Evolutionary conservation across 2,797 vertebrate species (phyloP).

Genomic region (Todus mexicanus): DNA sequence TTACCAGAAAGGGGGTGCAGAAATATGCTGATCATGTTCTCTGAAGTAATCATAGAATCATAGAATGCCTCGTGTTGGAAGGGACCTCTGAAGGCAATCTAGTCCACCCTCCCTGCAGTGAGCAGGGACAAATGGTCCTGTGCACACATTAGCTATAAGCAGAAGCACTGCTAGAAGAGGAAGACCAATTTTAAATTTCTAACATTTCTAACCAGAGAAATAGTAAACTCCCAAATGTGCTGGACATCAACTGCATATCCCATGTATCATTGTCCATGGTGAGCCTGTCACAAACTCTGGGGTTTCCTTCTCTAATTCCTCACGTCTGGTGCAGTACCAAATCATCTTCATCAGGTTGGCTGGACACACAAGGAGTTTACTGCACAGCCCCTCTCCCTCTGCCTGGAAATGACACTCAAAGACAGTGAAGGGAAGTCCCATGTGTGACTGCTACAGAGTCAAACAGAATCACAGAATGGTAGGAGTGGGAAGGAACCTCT

Average conservation of each 20-base stretch:
- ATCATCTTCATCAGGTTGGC: not conserved
- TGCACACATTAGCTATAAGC: not conserved
- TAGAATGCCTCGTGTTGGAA: too few species aligned
- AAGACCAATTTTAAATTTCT: not conserved
- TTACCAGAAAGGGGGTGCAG: not conserved
- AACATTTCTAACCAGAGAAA: not conserved
- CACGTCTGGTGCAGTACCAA: not conserved
- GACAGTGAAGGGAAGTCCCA: not conserved
- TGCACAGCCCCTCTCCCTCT: not conserved
- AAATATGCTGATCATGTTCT: not conserved
- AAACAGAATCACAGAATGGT: not conserved
- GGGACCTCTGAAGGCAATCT: too few species aligned
- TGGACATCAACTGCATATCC: not conserved
- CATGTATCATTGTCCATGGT: not conserved
- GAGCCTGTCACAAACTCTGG: not conserved
- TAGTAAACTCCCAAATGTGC: not conserved
- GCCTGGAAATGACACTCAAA: not conserved
- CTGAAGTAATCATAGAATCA: too few species aligned
- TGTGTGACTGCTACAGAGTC: not conserved
- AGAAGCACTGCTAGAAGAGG: not conserved
- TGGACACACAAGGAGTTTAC: accelerated
- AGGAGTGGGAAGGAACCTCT: not conserved
- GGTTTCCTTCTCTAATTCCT: too few species aligned
- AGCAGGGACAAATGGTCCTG: too few species aligned
- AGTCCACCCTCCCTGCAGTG: too few species aligned